These are phyloP conservation scores for Oreotrochilus melanogaster DNA, from an alignment of 2,113 vertebrate genomes.

Conservation along the genomic window DNA sequence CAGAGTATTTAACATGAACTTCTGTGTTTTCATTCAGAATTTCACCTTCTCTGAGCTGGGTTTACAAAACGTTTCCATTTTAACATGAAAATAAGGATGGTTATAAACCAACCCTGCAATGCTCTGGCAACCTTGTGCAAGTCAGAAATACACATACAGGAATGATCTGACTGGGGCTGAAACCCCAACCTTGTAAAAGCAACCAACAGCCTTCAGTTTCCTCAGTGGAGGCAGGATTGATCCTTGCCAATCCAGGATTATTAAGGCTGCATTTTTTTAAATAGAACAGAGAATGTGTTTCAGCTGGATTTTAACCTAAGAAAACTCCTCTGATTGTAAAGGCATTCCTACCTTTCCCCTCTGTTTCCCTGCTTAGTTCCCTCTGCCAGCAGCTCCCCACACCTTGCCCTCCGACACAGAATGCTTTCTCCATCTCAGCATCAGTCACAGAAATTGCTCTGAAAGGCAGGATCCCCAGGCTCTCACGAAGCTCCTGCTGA, in stretches of 20 bases:
- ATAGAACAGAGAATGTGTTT: neutral
- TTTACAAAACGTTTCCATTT: neutral
- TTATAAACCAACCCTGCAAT: neutral
- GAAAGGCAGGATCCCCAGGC: constrained; percentile 32
- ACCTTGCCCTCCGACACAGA: constrained; percentile 3
- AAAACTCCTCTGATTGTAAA: constrained; percentile 12
- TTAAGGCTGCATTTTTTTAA: neutral
- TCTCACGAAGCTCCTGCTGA: constrained; percentile 24
- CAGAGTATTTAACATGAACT: neutral
- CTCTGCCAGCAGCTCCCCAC: neutral
- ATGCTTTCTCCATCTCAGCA: neutral
- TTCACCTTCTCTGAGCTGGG: neutral
- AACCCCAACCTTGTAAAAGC: neutral
- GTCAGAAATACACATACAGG: neutral
- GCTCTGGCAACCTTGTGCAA: neutral
- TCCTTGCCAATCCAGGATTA: neutral
- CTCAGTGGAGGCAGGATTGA: neutral
- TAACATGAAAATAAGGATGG: neutral
- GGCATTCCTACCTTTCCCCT: neutral
- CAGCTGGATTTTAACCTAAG: constrained; percentile 10
- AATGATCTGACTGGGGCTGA: neutral
- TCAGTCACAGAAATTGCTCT: neutral
- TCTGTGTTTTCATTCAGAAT: neutral
- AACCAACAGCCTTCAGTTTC: neutral
- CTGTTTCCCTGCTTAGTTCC: neutral